A percentile compares a stretch with the other conserved stretches of the same genome.
These are phyloP conservation scores for Epicauta chinensis DNA, from an alignment of 1,140 invertebrate species.

Conservation along the genomic window DNA sequence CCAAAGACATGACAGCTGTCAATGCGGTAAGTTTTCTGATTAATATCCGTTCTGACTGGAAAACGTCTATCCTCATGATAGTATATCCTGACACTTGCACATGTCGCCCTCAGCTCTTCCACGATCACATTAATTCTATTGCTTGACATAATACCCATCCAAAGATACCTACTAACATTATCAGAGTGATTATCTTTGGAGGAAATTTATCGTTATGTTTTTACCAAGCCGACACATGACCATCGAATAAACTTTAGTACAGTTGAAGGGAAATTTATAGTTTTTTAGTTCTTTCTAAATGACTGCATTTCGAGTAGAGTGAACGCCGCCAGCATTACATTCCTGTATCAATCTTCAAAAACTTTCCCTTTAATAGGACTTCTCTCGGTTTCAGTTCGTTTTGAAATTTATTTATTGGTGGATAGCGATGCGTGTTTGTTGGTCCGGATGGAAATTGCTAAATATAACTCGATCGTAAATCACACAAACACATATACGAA, in stretches of 20 bases:
- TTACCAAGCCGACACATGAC: too few relatives aligned
- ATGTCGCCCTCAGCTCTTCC: constrained; percentile 1
- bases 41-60: constrained; percentile 4
- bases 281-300: constrained; percentile 8
- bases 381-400: constrained; percentile 14
- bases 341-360: constrained; percentile 24
- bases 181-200: too few relatives aligned
- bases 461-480: constrained; percentile 17
- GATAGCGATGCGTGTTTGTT: constrained; percentile 16
- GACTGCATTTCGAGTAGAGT: constrained; percentile 21
- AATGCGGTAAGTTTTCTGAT: constrained; percentile 37
- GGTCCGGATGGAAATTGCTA: constrained; percentile 15
- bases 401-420: constrained; percentile 2
- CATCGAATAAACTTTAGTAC: too few relatives aligned
- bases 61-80: not conserved
- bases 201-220: too few relatives aligned
- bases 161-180: too few relatives aligned
- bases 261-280: too few relatives aligned
- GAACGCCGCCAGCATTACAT: constrained; percentile 17
- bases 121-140: too few relatives aligned
- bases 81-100: constrained; percentile 7
- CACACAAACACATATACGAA: not conserved
- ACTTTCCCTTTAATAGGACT: constrained; percentile 23
- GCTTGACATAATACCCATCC: too few relatives aligned
- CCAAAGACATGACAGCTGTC: constrained; percentile 41